Base-by-base conservation (phyloP, 1,140 invertebrate genomes). In the Drosophila sulfurigaster region DNA sequence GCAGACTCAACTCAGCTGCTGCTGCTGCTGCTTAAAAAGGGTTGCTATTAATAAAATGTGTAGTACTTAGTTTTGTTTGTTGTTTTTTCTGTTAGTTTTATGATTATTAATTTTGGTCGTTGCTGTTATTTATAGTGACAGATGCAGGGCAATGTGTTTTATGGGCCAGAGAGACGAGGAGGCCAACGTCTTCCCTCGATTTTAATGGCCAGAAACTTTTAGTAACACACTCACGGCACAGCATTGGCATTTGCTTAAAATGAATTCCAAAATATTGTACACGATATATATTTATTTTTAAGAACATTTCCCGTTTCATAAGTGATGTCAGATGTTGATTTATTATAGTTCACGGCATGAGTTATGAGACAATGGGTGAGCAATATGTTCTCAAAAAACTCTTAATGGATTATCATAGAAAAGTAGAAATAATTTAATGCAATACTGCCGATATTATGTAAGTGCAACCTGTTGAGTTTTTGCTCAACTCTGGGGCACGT, bases 101-200 rank as follows among this genome's bases (percentile, higher is more conserved):
- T 64, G 81, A 46, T 85, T 83, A 83, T 83, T 85, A 85, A 68
- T 85, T 83, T 81, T 63, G 73, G 64, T 78, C 45, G 52, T 62
- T 69, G 62, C 48, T 49, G 41, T 78, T 87, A 88, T 87, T 87
- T 88, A 87, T 87, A 83, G 83, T 76, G 77, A 83, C 83, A 87
- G 78, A 87, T 87, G 85, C 77, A 87, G 83, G 85, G 73, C 83
- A 87, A 78, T 80, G 72, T 72, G 75, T 87, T 78, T 51, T 48
- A 38, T 20, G 45, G 45, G 20, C 16, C 16, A 16, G 16, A 16
- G 16, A 1, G 16, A 16, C 16, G 16, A 16, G 16, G n/a, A 32
- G 48, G 15, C n/a, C n/a, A n/a, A n/a, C 15, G 8, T 3, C 15
- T 30, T 30, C 11, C 30, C 20, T 65, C 49, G 64, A 74, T 88